Conservation (phyloP, 1,140 invertebrate species). For the Atta colombica region DNA sequence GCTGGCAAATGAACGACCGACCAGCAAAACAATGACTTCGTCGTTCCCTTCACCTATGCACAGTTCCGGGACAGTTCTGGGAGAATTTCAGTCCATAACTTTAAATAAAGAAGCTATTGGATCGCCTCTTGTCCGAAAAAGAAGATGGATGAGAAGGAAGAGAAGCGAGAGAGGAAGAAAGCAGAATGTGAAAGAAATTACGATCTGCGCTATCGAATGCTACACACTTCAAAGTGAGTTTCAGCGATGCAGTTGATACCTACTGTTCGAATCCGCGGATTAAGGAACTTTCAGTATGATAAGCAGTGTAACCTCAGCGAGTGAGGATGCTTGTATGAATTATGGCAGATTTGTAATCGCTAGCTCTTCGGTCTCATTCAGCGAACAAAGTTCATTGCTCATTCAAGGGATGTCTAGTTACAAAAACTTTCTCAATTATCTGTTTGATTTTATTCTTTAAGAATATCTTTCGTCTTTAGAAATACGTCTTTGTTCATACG, state of each 20-base stretch:
- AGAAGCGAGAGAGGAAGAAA: background rate
- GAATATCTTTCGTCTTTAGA: background rate
- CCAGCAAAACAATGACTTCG: constrained; percentile 57
- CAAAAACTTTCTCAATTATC: constrained; percentile 21
- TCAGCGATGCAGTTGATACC: background rate
- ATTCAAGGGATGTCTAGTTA: constrained; percentile 12
- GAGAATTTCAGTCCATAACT: constrained; percentile 74
- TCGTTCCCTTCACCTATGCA: constrained; percentile 44
- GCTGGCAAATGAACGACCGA: constrained; percentile 58
- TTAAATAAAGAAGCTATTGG: constrained; percentile 73
- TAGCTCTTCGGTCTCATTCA: constrained; percentile 33
- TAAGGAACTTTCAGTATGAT: constrained; percentile 60
- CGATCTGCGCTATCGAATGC: constrained; percentile 10
- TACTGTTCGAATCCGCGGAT: constrained; percentile 49
- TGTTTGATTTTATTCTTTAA: constrained; percentile 25
- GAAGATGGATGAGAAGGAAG: background rate
- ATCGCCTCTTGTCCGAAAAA: background rate
- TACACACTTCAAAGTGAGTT: constrained; percentile 37
- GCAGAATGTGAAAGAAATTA: constrained; percentile 21
- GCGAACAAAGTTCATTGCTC: constrained; percentile 41
- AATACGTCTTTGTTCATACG: background rate
- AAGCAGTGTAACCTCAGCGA: constrained; percentile 55
- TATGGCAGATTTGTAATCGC: constrained; percentile 59
- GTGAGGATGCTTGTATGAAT: constrained; percentile 38
- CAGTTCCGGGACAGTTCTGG: constrained; percentile 41